Evolutionary conservation across 2,113 vertebrate genomes (phyloP).

Genomic region (Mus musculus): DNA sequence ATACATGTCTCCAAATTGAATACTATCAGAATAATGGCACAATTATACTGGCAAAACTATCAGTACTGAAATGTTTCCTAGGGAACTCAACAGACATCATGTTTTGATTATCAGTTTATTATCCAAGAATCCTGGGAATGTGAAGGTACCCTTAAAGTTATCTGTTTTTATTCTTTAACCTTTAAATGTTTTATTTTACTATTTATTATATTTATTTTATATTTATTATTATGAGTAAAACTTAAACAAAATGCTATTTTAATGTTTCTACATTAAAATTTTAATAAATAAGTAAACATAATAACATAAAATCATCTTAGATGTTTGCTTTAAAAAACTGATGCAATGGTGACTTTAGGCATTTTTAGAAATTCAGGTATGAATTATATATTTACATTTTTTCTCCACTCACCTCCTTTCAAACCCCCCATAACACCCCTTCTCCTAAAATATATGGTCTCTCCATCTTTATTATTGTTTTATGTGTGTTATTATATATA

Average conservation of each 20-base stretch:
- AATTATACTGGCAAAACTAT: constrained; percentile 19
- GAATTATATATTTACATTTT: neutral
- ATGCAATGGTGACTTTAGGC: neutral
- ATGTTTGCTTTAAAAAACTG: neutral
- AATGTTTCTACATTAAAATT: neutral
- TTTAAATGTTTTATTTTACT: neutral
- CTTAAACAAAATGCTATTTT: neutral
- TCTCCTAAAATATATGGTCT: no score
- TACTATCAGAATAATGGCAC: neutral
- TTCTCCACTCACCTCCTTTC: no score
- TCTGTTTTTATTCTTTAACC: neutral
- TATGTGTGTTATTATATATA: no score
- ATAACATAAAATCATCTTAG: neutral
- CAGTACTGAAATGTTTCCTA: neutral
- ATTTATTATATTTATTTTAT: no score
- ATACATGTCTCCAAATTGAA: constrained; percentile 3
- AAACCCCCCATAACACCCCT: no score
- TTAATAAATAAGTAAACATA: neutral
- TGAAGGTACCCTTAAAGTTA: no score
- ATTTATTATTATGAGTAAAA: neutral
- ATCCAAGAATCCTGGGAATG: neutral
- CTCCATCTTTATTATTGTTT: no score
- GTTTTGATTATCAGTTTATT: neutral
- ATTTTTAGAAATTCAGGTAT: neutral
- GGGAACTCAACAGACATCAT: neutral